These are phyloP conservation scores for Achroia grisella DNA, from an alignment of 1,140 invertebrate genomes.

Conservation along the genomic window DNA sequence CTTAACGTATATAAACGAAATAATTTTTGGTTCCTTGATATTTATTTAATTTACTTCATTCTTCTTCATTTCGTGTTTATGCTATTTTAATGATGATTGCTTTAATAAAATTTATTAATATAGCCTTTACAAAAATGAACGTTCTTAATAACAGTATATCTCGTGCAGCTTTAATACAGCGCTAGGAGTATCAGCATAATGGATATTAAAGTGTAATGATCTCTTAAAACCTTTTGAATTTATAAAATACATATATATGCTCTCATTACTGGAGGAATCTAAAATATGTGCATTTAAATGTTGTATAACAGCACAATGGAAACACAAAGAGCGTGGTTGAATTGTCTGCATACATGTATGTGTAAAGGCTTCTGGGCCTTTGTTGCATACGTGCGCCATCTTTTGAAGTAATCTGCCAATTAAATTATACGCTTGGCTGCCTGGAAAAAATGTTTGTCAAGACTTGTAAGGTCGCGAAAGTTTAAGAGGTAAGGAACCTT, in stretches of 20 bases:
- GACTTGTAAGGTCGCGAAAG: no score
- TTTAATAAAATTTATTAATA: neutral
- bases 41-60: neutral
- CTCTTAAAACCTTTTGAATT: no score
- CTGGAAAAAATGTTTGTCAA: conserved; percentile 27
- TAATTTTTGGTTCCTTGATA: neutral
- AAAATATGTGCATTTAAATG: neutral
- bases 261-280: no score
- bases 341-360: conserved; percentile 14
- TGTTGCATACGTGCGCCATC: conserved; percentile 9
- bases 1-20: neutral
- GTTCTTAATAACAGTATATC: no score
- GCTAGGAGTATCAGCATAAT: no score
- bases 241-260: no score
- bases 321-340: conserved; percentile 18
- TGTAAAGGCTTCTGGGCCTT: conserved; percentile 11
- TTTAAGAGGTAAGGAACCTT: no score
- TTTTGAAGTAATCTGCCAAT: conserved; percentile 21
- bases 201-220: no score
- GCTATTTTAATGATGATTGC: neutral
- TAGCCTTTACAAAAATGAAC: no score
- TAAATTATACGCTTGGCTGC: conserved; percentile 33
- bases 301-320: conserved; percentile 6
- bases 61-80: neutral
- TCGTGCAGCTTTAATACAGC: no score